These are phyloP conservation scores for Tuberolachnus salignus DNA, from an alignment of 2,888 invertebrate species.

Conservation along the genomic window DNA sequence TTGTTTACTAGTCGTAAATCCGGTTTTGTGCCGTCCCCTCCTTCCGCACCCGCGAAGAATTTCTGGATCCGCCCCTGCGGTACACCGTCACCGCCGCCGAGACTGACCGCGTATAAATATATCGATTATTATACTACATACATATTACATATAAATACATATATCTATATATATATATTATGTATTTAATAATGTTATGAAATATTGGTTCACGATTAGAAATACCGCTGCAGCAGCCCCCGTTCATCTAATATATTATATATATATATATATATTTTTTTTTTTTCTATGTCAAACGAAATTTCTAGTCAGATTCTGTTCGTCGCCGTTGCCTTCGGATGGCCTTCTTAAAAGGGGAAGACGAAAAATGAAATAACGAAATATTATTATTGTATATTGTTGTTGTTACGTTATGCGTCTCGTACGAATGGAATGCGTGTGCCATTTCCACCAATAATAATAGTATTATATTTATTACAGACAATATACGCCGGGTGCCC, in stretches of 20 bases:
- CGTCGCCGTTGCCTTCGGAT: background rate
- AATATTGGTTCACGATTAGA: slow-evolving; percentile 13
- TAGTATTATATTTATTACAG: background rate
- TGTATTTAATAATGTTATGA: background rate
- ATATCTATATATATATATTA: background rate
- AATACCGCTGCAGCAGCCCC: background rate
- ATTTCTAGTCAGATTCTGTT: slow-evolving; percentile 53
- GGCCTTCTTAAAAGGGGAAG: no score
- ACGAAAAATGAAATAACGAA: background rate
- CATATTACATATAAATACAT: background rate
- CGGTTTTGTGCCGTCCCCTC: no score
- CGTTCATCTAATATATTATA: background rate
- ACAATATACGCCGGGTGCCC: no score
- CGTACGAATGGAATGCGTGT: slow-evolving; percentile 13
- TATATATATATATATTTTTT: slow-evolving; percentile 5
- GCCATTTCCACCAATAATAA: slow-evolving; percentile 15
- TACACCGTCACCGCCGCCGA: background rate
- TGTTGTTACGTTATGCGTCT: no score
- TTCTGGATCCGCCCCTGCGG: no score
- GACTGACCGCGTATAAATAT: background rate
- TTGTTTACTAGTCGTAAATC: no score
- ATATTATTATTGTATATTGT: background rate
- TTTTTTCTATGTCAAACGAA: slow-evolving; percentile 34
- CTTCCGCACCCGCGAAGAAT: no score
- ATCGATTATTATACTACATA: background rate